Conservation (phyloP, 2,797 vertebrate genomes). For the Notolepis coatsorum region DNA sequence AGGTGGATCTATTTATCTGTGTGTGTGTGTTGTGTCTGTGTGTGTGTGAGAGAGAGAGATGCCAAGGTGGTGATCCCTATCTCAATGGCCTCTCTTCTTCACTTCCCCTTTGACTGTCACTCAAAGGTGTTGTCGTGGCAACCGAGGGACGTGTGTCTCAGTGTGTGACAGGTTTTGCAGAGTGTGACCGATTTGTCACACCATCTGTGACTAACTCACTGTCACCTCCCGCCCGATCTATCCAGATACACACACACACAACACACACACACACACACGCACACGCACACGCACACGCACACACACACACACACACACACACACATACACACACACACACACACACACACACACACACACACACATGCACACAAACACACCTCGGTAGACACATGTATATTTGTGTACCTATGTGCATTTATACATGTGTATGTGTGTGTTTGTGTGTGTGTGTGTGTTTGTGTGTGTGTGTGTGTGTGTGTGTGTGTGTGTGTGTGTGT, state of each 20-base stretch:
- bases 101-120: constrained; percentile 18
- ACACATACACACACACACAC: neutral
- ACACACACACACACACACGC: neutral
- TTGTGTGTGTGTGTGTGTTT: neutral
- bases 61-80: neutral
- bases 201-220: constrained; percentile 33
- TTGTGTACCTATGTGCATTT: neutral
- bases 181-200: constrained; percentile 42
- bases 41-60: neutral
- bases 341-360: neutral
- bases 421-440: neutral
- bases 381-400: neutral
- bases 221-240: constrained; percentile 24
- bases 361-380: neutral
- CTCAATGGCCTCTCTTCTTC: constrained; percentile 1
- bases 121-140: constrained; percentile 30
- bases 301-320: neutral
- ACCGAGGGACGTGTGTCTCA: constrained; percentile 18
- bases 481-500: neutral
- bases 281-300: neutral
- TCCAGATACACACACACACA: neutral
- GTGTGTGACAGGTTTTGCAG: constrained; percentile 37
- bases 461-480: neutral
- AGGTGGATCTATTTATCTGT: neutral
- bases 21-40: too few relatives aligned